These are phyloP conservation scores for Pinna nobilis DNA, from an alignment of 1,140 invertebrate species.

Conservation along the genomic window DNA sequence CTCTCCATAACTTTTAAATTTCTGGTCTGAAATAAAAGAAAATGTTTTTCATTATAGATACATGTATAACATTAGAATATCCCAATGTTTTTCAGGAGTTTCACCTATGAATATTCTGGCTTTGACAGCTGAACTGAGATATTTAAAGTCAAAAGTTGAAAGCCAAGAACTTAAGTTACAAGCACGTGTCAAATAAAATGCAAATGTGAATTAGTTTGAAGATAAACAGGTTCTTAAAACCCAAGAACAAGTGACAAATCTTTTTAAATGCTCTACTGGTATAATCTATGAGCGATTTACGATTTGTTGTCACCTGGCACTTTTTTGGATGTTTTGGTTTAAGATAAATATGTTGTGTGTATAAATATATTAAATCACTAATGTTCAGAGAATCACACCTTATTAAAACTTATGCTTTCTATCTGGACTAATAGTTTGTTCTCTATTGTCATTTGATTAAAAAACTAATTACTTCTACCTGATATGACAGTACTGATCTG, in stretches of 20 bases:
- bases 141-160: slow-evolving; percentile 6
- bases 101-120: slow-evolving; percentile 18
- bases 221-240: slow-evolving; percentile 4
- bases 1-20: slow-evolving; percentile 14
- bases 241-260: slow-evolving; percentile 24
- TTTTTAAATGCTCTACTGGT: slow-evolving; percentile 33
- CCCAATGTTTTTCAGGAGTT: not conserved
- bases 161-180: not conserved
- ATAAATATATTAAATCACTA: no score
- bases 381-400: no score
- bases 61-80: no score
- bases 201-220: not conserved
- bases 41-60: no score
- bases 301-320: no score
- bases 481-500: no score
- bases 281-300: slow-evolving; percentile 25
- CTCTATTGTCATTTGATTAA: no score
- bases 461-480: no score
- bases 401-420: no score
- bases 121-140: slow-evolving; percentile 9
- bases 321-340: no score
- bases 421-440: no score
- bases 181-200: not conserved
- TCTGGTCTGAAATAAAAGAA: slow-evolving; percentile 29
- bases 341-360: no score